Base-by-base conservation (phyloP, 2,797 vertebrate genomes). In the Telmatherina bonti region DNA sequence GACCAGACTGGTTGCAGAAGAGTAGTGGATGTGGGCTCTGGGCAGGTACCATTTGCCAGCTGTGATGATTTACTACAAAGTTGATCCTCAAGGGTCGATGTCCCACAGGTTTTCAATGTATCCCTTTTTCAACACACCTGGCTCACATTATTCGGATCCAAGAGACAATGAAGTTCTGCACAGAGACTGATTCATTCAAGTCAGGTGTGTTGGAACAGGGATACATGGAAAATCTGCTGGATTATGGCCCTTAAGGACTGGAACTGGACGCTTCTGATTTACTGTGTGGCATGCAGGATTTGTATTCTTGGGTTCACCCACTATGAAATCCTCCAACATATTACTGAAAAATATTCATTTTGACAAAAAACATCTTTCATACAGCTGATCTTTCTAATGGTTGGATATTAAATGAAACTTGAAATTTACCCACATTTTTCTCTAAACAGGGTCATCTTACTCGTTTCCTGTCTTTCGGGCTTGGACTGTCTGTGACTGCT, bases 1-100 rank as follows among this genome's bases (percentile, higher is more conserved):
- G 90, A 93, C 3, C 84, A 93, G 74, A 95, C 94, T 0, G 77
- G 77, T 64, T 97, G 96, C 64, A 80, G 75, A 72, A 84, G 53
- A 0, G 95, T 98, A 77, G 94, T 98, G 78, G 97, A 99, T 0
- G 91, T 99, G 0, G 97, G 97, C 16, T 97, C 97, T 7, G 97
- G 97, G 72, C 97, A 98, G 97, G 97, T 97, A 92, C 2, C 0
- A 11, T n/a, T 67, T 15, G 13, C 16, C 35, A n/a, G n/a, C 36
- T 43, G 22, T 24, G 26, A 7, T 22, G 22, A 38, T 58, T 58
- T 51, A 35, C 18, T 49, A n/a, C n/a, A n/a, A n/a, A n/a, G n/a
- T n/a, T n/a, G n/a, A n/a, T n/a, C n/a, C n/a, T n/a, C n/a, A n/a
- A n/a, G n/a, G n/a, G n/a, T n/a, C n/a, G n/a, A n/a, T n/a, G n/a